phyloP scores from a whole-genome alignment of 2,797 vertebrate species.

The Xerus rutilus region DNA sequence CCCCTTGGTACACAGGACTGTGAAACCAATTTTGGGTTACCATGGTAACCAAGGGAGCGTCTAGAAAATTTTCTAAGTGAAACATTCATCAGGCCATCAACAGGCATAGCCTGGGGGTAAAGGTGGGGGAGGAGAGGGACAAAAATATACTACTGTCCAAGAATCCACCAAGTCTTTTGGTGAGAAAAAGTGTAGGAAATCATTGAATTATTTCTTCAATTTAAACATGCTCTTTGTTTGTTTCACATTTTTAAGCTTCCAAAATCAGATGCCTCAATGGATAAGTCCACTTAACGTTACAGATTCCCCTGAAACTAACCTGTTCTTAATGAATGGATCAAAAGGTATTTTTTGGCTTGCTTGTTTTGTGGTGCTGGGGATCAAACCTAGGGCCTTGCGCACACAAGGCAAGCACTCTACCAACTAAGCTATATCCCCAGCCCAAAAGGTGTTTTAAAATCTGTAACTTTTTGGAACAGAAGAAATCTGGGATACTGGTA shows the following conservation, averaged over 20 bases:
- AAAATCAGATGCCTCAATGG: background rate
- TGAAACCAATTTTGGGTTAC: constrained; percentile 78
- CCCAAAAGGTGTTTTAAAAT: background rate
- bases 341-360: background rate
- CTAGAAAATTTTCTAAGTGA: constrained; percentile 70
- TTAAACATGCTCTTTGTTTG: background rate
- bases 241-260: constrained; percentile 43
- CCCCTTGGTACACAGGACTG: constrained; percentile 51
- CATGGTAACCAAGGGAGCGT: constrained; percentile 71
- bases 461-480: constrained; percentile 11
- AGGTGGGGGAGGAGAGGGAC: background rate
- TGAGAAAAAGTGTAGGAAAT: background rate
- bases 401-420: no score
- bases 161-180: background rate
- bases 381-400: no score
- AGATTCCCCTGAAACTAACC: background rate
- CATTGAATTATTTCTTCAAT: background rate
- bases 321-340: background rate
- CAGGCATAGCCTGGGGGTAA: background rate
- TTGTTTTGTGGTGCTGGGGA: no score
- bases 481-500: background rate
- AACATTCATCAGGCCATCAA: constrained; percentile 66
- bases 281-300: background rate
- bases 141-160: constrained; percentile 8
- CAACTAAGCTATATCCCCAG: no score